A percentile compares a stretch with the other conserved stretches of the same genome.
Evolutionary conservation across 2,113 vertebrate species (phyloP).

Genomic region (Shinisaurus crocodilurus): DNA sequence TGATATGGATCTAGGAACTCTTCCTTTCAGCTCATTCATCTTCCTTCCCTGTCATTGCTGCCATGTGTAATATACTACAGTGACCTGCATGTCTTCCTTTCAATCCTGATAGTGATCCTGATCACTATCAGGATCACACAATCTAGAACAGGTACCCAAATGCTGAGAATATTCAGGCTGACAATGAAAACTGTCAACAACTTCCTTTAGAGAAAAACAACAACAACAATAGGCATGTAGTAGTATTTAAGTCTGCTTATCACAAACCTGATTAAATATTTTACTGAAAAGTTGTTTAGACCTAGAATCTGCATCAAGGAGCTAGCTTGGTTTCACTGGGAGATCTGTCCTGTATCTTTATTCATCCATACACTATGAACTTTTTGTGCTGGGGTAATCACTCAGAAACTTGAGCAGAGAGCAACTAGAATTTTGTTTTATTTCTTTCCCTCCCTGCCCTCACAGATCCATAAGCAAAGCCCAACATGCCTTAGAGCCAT

Average conservation of each 20-base stretch:
- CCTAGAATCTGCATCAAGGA: background rate
- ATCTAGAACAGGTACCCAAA: background rate
- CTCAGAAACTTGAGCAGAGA: background rate
- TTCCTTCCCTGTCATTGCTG: background rate
- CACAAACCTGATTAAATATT: background rate
- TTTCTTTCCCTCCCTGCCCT: background rate
- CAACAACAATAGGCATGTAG: background rate
- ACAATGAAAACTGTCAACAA: background rate
- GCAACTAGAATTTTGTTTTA: background rate
- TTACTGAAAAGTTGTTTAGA: background rate
- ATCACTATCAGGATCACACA: no score
- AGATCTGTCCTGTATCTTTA: background rate
- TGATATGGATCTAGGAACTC: background rate
- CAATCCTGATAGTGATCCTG: no score
- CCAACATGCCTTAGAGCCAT: constrained; percentile 3
- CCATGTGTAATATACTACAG: background rate
- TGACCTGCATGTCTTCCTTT: background rate
- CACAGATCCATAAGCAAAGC: background rate
- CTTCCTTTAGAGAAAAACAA: background rate
- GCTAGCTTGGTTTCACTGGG: background rate
- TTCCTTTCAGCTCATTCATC: background rate
- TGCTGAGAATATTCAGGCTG: background rate
- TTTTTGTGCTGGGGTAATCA: background rate
- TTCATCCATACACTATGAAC: background rate
- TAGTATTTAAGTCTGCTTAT: constrained; percentile 13